Base-by-base conservation (phyloP, 2,113 vertebrate species). In the Lamprologus lemairii region DNA sequence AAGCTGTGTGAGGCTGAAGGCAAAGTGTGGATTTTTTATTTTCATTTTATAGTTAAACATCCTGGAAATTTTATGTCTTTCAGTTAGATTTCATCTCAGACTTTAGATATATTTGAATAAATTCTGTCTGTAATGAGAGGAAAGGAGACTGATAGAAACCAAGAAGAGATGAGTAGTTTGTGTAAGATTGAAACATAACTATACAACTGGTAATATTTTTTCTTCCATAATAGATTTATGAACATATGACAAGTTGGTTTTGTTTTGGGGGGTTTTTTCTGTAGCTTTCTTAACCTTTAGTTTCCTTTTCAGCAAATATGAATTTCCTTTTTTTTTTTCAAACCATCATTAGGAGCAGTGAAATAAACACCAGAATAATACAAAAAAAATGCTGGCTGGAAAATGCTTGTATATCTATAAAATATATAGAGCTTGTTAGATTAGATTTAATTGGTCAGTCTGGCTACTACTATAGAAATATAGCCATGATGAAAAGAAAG, bases 41-140 rank as follows among this genome's bases (percentile, higher is more conserved):
- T 82, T 31, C 16, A 33, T 86, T 21, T 85, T 23, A 68, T 31
- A 21, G 17, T 68, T 55, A 51, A 80, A 82, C 55, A 81, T 10
- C 16, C 10, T 57, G 40, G 23, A 49, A 7, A 9, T 78, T 28
- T 63, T 81, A 37, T 35, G 68, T 86, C 6, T 86, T 4, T 55
- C 78, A 80, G 68, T 53, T 58, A 4, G 28, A 49, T 84, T 86
- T 40, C 81, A 86, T 84, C 65, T 84, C 19, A 14, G 21, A 82
- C 37, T 58, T 14, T 10, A 7, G 58, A 57, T 60, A 13, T 21
- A 35, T 82, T 13, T 78, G 42, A 78, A 51, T 40, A 40, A 35
- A 65, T n/a, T 26, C 6, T 55, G 31, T 35, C 21, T 80, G 5
- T 58, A 37, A 16, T 7, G 45, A 45, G 13, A 75, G 31, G 4